phyloP scores from a whole-genome alignment of 2,888 invertebrate species.

The Disparrhopalites patrizii region DNA sequence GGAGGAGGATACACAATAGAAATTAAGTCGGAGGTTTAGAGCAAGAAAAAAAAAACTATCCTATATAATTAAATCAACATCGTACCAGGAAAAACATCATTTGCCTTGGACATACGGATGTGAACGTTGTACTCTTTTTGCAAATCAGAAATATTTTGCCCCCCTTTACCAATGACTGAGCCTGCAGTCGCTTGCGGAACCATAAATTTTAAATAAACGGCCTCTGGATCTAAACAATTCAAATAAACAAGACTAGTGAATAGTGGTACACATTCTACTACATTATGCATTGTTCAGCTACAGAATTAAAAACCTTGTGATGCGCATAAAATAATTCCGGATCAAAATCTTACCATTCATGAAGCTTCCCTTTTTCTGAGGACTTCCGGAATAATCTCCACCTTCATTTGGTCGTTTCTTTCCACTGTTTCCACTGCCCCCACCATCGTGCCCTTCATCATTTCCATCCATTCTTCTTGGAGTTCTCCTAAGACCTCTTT shows the following conservation, averaged over 20 bases:
- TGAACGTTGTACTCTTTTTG: conserved; percentile 48
- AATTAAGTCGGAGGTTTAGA: neutral
- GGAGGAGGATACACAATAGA: conserved; percentile 4
- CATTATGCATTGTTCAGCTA: too few species aligned
- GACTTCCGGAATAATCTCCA: conserved; percentile 43
- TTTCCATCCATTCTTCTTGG: conserved; percentile 41
- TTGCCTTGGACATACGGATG: conserved; percentile 48
- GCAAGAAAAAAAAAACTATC: too few species aligned
- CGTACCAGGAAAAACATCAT: conserved; percentile 45
- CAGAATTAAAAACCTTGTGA: too few species aligned
- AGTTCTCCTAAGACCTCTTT: neutral
- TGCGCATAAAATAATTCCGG: neutral
- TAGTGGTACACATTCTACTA: neutral
- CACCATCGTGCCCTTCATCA: conserved; percentile 38
- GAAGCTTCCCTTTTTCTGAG: conserved; percentile 45
- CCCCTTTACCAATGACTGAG: conserved; percentile 48
- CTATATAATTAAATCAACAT: neutral
- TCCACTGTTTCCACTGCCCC: conserved; percentile 33
- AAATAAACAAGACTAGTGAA: neutral
- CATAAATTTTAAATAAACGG: conserved; percentile 48
- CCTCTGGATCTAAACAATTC: conserved; percentile 41
- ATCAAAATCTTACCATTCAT: conserved; percentile 38
- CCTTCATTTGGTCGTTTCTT: conserved; percentile 46
- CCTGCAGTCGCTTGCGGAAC: conserved; percentile 48
- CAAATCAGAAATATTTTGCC: conserved; percentile 47